Percentiles rank a stretch among this genome's conserved stretches.
These are phyloP conservation scores for Trachymyrmex septentrionalis DNA, from an alignment of 1,140 invertebrate genomes.

Conservation along the genomic window DNA sequence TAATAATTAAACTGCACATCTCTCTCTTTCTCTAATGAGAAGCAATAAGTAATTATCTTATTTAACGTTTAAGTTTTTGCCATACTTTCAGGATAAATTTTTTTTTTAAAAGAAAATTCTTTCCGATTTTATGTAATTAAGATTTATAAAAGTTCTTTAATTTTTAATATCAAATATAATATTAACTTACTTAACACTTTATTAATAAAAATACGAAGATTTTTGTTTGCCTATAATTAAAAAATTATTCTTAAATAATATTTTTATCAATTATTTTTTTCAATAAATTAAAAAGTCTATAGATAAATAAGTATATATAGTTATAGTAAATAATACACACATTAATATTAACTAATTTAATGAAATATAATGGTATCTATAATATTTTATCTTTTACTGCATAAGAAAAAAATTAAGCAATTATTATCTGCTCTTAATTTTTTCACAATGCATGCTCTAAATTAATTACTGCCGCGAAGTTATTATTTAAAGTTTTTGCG, in stretches of 20 bases:
- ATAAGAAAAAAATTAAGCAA: not conserved
- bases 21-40: too few relatives aligned
- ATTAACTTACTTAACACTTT: not conserved
- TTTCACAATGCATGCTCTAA: constrained; percentile 1
- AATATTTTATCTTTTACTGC: not conserved
- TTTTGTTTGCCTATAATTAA: not conserved
- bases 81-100: too few relatives aligned
- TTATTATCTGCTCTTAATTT: not conserved
- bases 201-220: not conserved
- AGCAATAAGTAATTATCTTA: too few relatives aligned
- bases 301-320: not conserved
- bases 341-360: constrained; percentile 3
- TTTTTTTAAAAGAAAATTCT: too few relatives aligned
- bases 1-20: not conserved
- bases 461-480: constrained; percentile 19
- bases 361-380: not conserved
- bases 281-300: not conserved
- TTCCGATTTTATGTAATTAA: too few relatives aligned
- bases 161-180: too few relatives aligned
- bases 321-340: not conserved
- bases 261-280: not conserved
- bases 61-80: too few relatives aligned
- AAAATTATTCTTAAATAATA: not conserved
- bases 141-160: too few relatives aligned
- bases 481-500: not conserved